Base-by-base conservation (phyloP, 2,797 vertebrate genomes). In the Myripristis jacobus region DNA sequence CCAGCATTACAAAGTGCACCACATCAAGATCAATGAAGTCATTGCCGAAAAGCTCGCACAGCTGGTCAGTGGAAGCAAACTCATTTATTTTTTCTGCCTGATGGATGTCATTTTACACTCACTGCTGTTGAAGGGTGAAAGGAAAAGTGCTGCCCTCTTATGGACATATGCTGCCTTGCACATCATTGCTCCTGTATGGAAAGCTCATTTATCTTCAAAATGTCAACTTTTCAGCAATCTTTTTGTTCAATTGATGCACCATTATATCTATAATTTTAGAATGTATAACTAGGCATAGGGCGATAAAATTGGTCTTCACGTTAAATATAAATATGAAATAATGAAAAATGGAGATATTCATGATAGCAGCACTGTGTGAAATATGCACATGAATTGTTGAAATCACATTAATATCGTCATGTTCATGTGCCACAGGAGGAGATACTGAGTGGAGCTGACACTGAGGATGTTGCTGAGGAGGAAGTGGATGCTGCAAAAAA, bases 1-100 rank as follows among this genome's bases (percentile, higher is more conserved):
- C 84, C 89, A 87, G 47, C 67, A 94, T 88, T 99, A 98, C 91
- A 94, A 92, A 63, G 79, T 98, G 21, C 95, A 96, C 70, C 93
- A 96, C 87, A 83, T 99, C 74, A 91, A 86, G 38, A 66, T 93
- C 55, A 93, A 92, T 61, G 92, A 94, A 0, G 79, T 93, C 24
- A 88, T 96, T 31, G 43, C 93, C 1, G 96, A 97, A 75, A 94
- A 93, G 82, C 90, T 96, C 34, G 67, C 83, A n/a, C 81, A 92
- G 3, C 89, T 98, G 96, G 97, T 99, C 48, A 86, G 96, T 93
- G 53, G 22, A 38, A 47, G 44, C 38, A 25, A 46, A 34, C 2
- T 18, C 3, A 16, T 21, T 19, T 16, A 10, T 29, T 9, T 48
- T 11, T 5, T 13, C 15, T 53, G 18, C 51, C 22, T 27, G 50